Percentiles rank a stretch among this genome's conserved stretches.
These are phyloP conservation scores for Oreonectes daqikongensis DNA, from an alignment of 2,797 vertebrate genomes.

Conservation along the genomic window DNA sequence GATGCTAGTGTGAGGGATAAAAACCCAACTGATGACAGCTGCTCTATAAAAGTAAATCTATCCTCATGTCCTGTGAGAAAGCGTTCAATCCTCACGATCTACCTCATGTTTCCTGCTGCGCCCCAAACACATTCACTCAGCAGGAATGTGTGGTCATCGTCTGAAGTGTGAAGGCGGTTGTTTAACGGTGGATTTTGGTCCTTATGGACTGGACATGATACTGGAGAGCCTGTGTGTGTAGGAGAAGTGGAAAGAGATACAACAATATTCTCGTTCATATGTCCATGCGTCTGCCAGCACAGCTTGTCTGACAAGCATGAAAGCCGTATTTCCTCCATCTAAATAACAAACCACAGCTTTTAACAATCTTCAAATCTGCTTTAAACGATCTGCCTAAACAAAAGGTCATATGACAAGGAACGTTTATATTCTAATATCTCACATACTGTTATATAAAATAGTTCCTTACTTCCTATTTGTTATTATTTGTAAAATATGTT, in stretches of 20 bases:
- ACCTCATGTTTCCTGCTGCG: constrained; percentile 44
- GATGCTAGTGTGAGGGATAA: constrained; percentile 31
- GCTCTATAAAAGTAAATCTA: constrained; percentile 51
- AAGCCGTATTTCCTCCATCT: background rate
- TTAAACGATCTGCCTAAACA: too few relatives aligned
- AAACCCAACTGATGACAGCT: constrained; percentile 50
- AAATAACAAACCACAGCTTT: constrained; percentile 21
- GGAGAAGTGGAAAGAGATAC: constrained; percentile 4
- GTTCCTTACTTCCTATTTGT: too few relatives aligned
- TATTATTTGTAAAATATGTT: too few relatives aligned
- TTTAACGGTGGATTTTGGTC: background rate
- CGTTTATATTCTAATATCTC: too few relatives aligned
- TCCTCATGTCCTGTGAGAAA: constrained; percentile 52
- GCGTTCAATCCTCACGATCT: constrained; percentile 19
- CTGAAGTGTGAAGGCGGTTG: constrained; percentile 16
- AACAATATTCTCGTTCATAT: constrained; percentile 14
- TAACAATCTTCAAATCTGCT: background rate
- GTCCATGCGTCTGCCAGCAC: background rate
- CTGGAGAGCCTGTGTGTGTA: constrained; percentile 17
- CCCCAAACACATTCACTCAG: constrained; percentile 42
- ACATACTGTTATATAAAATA: too few relatives aligned
- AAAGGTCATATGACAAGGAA: too few relatives aligned
- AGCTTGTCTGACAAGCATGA: constrained; percentile 17
- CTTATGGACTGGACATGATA: constrained; percentile 28
- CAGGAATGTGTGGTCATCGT: constrained; percentile 49